These are phyloP conservation scores for Heliothis virescens DNA, from an alignment of 1,140 invertebrate species.

Conservation along the genomic window DNA sequence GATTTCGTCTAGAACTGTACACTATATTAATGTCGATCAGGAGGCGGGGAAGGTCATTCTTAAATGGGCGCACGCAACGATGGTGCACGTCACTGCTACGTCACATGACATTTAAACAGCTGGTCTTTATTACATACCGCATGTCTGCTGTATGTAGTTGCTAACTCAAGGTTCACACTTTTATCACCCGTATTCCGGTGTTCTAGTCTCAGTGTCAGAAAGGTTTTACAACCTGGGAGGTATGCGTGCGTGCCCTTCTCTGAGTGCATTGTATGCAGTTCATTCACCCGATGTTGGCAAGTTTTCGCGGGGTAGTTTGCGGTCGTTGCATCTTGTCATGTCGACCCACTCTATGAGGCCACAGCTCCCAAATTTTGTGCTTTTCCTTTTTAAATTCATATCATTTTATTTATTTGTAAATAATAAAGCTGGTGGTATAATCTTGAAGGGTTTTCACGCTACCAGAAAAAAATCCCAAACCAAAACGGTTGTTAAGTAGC, in stretches of 20 bases:
- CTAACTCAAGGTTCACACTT: slow-evolving; percentile 19
- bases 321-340: neutral
- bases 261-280: too few relatives aligned
- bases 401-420: too few relatives aligned
- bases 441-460: too few relatives aligned
- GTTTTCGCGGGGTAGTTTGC: neutral
- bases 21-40: neutral
- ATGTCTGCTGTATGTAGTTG: neutral
- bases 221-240: neutral
- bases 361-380: neutral
- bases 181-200: neutral
- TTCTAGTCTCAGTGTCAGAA: neutral
- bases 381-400: too few relatives aligned
- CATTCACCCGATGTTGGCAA: too few relatives aligned
- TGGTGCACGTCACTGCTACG: neutral
- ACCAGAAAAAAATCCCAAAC: neutral
- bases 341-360: neutral
- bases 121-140: slow-evolving; percentile 12
- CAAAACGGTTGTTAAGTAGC: neutral
- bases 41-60: neutral
- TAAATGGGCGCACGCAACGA: neutral
- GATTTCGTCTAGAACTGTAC: neutral
- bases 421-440: too few relatives aligned
- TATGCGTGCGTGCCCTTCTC: too few relatives aligned
- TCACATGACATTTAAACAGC: slow-evolving; percentile 40